These are phyloP conservation scores for Misgurnus anguillicaudatus DNA, from an alignment of 2,113 vertebrate genomes.

Conservation along the genomic window DNA sequence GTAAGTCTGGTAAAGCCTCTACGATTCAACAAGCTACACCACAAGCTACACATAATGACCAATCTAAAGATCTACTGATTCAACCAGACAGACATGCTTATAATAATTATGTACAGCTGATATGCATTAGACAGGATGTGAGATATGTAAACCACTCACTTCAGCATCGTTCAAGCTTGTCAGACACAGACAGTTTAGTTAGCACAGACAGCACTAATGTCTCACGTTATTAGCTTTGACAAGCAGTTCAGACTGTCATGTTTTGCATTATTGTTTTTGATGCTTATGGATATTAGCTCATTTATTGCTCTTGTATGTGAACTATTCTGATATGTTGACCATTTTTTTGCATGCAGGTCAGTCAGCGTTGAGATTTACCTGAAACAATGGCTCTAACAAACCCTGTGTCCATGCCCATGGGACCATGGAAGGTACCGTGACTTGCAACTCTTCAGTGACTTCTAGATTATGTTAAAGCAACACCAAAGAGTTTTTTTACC, in stretches of 20 bases:
- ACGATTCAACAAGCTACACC: slow-evolving; percentile 15
- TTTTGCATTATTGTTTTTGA: neutral
- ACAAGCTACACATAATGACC: neutral
- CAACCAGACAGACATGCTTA: neutral
- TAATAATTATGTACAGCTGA: neutral
- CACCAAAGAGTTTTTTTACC: too few relatives aligned
- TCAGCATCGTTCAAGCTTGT: neutral
- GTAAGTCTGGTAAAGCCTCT: slow-evolving; percentile 65
- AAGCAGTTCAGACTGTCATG: neutral
- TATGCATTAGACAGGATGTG: neutral
- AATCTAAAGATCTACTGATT: neutral
- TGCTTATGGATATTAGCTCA: neutral
- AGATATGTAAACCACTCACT: neutral
- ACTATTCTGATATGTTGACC: neutral
- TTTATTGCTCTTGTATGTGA: neutral
- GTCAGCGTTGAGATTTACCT: slow-evolving; percentile 56
- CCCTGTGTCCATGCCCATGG: slow-evolving; percentile 77
- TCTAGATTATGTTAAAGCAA: too few relatives aligned
- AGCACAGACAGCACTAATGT: neutral
- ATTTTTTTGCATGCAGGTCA: slow-evolving; percentile 57
- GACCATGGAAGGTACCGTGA: slow-evolving; percentile 87
- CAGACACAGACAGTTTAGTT: neutral
- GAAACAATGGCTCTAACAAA: slow-evolving; percentile 89
- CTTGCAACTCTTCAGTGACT: neutral
- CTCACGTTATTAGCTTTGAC: neutral